Evolutionary conservation across 1,140 invertebrate species (phyloP).

Genomic region (Drosophila santomea): DNA sequence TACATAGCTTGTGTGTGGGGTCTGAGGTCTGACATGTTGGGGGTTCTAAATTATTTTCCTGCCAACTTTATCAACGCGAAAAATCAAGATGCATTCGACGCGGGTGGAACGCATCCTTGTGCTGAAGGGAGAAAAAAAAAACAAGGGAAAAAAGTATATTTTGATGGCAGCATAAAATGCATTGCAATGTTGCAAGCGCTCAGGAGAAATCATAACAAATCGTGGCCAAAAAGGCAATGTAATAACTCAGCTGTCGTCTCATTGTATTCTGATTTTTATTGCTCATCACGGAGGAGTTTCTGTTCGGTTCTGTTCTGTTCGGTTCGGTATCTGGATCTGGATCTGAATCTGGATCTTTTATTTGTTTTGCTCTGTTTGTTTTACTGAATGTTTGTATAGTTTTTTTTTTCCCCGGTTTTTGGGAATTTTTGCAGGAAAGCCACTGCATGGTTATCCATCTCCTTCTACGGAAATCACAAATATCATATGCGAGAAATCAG

Average conservation of each 20-base stretch:
- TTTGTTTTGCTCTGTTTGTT: slow-evolving; percentile 29
- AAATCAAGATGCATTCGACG: slow-evolving; percentile 34
- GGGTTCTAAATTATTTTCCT: slow-evolving; percentile 42
- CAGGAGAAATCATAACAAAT: slow-evolving; percentile 61
- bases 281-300: slow-evolving; percentile 57
- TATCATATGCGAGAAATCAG: slow-evolving; percentile 80
- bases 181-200: slow-evolving; percentile 69
- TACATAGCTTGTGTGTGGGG: slow-evolving; percentile 27
- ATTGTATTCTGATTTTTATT: slow-evolving; percentile 76
- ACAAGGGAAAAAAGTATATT: slow-evolving; percentile 9
- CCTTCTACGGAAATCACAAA: slow-evolving; percentile 63
- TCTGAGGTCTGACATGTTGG: slow-evolving; percentile 13
- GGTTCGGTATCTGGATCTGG: slow-evolving; percentile 12
- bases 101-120: not conserved
- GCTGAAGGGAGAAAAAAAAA: not conserved
- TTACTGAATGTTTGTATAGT: not conserved
- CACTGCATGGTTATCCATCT: slow-evolving; percentile 29
- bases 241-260: slow-evolving; percentile 65
- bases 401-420: slow-evolving; percentile 1
- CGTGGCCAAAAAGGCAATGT: slow-evolving; percentile 65
- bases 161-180: slow-evolving; percentile 73
- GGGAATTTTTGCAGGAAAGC: slow-evolving; percentile 17
- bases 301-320: not conserved
- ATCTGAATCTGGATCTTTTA: not conserved
- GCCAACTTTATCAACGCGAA: slow-evolving; percentile 28